Base-by-base conservation (phyloP, 2,797 vertebrate species). In the Semaprochilodus insignis region DNA sequence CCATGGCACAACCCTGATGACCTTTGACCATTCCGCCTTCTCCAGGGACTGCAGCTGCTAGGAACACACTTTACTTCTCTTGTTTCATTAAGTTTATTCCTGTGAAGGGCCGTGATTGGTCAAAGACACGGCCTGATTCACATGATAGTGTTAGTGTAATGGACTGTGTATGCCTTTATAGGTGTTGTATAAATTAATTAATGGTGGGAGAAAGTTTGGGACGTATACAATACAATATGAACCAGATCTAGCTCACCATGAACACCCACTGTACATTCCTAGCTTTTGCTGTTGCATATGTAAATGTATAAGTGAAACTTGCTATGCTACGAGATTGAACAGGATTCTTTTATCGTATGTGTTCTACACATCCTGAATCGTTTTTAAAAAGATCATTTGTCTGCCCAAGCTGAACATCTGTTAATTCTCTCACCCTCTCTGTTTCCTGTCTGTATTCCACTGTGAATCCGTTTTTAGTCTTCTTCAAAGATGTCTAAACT, bases 341-440 rank as follows among this genome's bases (percentile, higher is more conserved):
- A 31, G 31, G 31, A 31, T 3, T 31, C 31, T 31, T 31, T 31
- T 31, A 10, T 44, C 5, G 6, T 44, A 44, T 10, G 40, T 44
- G 40, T 44, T 44, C 51, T 54, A 54, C 2, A 54, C 6, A 17
- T 54, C 15, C 10, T 54, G 51, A 54, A 54, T 14, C 16, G 10
- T 14, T 14, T 14, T 8, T 51, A 14, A 51, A 51, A 51, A 63
- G 27, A 59, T 23, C 21, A 23, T 59, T 10, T 23, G 21, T 59
- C 59, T 62, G n/a, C n/a, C 14, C 10, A 17, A 25, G 16, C 19
- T 62, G 31, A 71, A 63, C 82, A 84, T 84, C 82, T 80, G 82
- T 80, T 80, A 62, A 54, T 54, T n/a, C 16, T 48, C 51, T 83
- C 44, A 59, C 27, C 1, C 15, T 6, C n/a, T 54, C 55, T 27